Percentiles rank a stretch among this genome's conserved stretches.
These are phyloP conservation scores for Drosophila obscura DNA, from an alignment of 1,140 invertebrate genomes.

Conservation along the genomic window DNA sequence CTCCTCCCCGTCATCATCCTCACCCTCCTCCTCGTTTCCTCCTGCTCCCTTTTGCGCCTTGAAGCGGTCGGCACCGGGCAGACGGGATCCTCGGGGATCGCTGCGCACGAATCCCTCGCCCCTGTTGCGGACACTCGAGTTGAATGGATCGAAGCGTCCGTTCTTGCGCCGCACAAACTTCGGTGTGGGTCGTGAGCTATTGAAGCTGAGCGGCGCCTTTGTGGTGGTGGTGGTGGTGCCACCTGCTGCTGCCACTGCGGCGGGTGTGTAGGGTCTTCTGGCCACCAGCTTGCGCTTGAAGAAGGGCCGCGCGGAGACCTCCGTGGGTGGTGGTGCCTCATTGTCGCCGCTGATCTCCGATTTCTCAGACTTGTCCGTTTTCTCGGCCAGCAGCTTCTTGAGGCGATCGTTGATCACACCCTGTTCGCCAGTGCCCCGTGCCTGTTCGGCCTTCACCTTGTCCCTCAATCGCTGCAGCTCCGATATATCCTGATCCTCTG, in stretches of 20 bases:
- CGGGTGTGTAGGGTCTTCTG: constrained; percentile 55
- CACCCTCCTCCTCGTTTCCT: constrained; percentile 37
- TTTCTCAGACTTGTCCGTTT: constrained; percentile 6
- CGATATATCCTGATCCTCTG: constrained; percentile 37
- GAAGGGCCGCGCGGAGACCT: constrained; percentile 48
- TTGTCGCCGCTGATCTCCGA: neutral
- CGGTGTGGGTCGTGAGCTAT: constrained; percentile 50
- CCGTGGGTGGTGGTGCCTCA: neutral
- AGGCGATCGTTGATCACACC: constrained; percentile 65
- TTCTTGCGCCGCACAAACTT: constrained; percentile 77
- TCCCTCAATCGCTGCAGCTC: constrained; percentile 62
- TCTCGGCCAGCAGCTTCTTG: constrained; percentile 59
- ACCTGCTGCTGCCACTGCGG: constrained; percentile 16
- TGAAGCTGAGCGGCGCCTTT: constrained; percentile 33
- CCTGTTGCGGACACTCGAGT: constrained; percentile 63
- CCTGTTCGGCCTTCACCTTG: constrained; percentile 68
- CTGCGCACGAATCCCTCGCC: constrained; percentile 73
- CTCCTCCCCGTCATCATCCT: constrained; percentile 83
- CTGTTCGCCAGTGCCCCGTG: constrained; percentile 51
- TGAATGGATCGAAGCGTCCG: constrained; percentile 75
- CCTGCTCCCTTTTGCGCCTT: constrained; percentile 28
- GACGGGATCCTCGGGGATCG: constrained; percentile 57
- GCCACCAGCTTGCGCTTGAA: constrained; percentile 74
- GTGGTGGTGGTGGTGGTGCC: constrained; percentile 25
- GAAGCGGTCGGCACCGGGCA: constrained; percentile 67